A percentile compares a stretch with the other conserved stretches of the same genome.
Conservation (phyloP, 1,140 invertebrate genomes). For the Psilanteris sp. region DNA sequence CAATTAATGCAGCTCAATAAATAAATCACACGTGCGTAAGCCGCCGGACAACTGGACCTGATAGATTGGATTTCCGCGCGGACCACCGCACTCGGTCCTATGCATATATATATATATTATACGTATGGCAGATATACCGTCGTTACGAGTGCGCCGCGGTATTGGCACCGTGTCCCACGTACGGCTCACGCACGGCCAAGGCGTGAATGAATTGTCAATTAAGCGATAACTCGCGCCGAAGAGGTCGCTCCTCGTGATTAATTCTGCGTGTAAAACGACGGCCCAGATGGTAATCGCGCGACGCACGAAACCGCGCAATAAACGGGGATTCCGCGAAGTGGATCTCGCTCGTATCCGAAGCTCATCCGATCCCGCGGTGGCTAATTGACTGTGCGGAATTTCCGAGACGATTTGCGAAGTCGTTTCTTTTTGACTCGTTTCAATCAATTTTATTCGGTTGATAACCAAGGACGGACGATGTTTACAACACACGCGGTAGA, state of each 20-base stretch:
- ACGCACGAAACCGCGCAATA: too few species aligned
- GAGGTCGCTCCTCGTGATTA: constrained; percentile 31
- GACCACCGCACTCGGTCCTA: not conserved
- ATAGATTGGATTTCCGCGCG: constrained; percentile 43
- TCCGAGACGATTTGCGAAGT: too few species aligned
- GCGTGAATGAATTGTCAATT: constrained; percentile 48
- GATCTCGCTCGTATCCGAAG: too few species aligned
- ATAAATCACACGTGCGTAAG: constrained; percentile 38
- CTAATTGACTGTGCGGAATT: too few species aligned
- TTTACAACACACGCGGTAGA: too few species aligned
- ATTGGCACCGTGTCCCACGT: constrained; percentile 30
- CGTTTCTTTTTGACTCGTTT: too few species aligned
- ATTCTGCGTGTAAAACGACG: constrained; percentile 28
- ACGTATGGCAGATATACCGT: constrained; percentile 22
- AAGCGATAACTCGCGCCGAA: constrained; percentile 37
- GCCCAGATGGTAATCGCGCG: constrained; percentile 14
- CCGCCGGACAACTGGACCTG: constrained; percentile 19
- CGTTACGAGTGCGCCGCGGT: constrained; percentile 30
- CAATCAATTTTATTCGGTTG: too few species aligned
- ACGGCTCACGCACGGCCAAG: constrained; percentile 16
- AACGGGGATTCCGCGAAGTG: too few species aligned
- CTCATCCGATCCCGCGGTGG: too few species aligned
- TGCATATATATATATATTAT: too few species aligned
- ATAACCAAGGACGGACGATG: too few species aligned
- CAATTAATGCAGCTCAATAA: constrained; percentile 37